A percentile compares a stretch with the other conserved stretches of the same genome.
Conservation (phyloP, 1,140 invertebrate genomes). For the Rhopalosiphum padi region DNA sequence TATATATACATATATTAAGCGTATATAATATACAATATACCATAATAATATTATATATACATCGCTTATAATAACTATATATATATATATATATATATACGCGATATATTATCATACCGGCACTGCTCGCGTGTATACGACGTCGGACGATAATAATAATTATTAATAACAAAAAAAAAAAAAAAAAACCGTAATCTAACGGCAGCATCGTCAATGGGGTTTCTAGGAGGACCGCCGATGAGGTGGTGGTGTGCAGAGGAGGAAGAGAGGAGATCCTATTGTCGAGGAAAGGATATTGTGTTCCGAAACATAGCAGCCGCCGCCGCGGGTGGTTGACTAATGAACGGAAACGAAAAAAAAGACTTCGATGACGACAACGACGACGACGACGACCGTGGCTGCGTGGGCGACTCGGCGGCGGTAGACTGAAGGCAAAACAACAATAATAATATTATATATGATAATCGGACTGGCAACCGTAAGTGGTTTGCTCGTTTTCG, state of each 20-base stretch:
- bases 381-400: background rate
- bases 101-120: background rate
- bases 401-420: conserved; percentile 34
- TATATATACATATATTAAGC: background rate
- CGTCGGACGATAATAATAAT: conserved; percentile 35
- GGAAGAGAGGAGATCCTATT: background rate
- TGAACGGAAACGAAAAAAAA: conserved; percentile 50
- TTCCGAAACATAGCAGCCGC: conserved; percentile 18
- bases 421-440: background rate
- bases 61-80: background rate
- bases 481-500: background rate
- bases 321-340: conserved; percentile 49
- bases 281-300: conserved; percentile 41
- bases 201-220: conserved; percentile 41
- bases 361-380: background rate
- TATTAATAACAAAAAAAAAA: conserved; percentile 30
- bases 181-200: conserved; percentile 44
- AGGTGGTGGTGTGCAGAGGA: background rate
- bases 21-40: background rate
- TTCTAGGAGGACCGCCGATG: background rate
- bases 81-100: background rate
- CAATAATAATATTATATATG: background rate
- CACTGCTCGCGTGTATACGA: background rate
- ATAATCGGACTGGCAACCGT: background rate
- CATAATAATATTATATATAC: background rate